Evolutionary conservation across 2,113 vertebrate species (phyloP).

Genomic region (Carollia perspicillata): DNA sequence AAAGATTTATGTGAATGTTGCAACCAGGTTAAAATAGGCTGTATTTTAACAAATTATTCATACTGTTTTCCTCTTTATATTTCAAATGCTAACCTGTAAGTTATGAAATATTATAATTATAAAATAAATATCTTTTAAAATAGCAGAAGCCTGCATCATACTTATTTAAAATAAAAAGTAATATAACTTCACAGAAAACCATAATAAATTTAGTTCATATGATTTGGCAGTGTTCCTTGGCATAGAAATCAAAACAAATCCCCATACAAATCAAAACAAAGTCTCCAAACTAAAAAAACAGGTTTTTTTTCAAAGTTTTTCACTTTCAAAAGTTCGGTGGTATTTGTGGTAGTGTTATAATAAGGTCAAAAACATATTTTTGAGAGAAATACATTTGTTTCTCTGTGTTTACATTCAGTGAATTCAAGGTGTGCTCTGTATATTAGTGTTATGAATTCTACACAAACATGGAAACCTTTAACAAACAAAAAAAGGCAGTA

Average conservation of each 20-base stretch:
- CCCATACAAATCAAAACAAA: not conserved
- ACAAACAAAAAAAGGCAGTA: not conserved
- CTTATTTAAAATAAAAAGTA: not conserved
- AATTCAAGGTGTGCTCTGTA: not conserved
- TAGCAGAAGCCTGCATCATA: not conserved
- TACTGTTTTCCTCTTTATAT: not conserved
- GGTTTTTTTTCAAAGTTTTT: not conserved
- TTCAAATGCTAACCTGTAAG: not conserved
- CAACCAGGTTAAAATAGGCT: slow-evolving; percentile 3
- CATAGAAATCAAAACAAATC: no score
- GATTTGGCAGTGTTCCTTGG: not conserved
- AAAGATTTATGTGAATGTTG: slow-evolving; percentile 8
- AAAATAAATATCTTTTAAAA: not conserved
- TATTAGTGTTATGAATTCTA: not conserved
- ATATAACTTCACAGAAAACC: not conserved
- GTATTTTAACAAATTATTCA: not conserved
- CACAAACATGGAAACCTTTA: not conserved
- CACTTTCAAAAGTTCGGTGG: not conserved
- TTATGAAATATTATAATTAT: not conserved
- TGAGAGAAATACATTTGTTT: not conserved
- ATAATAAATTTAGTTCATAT: not conserved
- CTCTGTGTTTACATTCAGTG: not conserved
- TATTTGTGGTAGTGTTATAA: not conserved
- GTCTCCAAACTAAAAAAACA: not conserved
- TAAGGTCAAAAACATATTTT: not conserved